Evolutionary conservation across 2,888 invertebrate genomes (phyloP), one percentile per base, ranked within the genome.

Genomic region (Drosophila engyochracea): DNA sequence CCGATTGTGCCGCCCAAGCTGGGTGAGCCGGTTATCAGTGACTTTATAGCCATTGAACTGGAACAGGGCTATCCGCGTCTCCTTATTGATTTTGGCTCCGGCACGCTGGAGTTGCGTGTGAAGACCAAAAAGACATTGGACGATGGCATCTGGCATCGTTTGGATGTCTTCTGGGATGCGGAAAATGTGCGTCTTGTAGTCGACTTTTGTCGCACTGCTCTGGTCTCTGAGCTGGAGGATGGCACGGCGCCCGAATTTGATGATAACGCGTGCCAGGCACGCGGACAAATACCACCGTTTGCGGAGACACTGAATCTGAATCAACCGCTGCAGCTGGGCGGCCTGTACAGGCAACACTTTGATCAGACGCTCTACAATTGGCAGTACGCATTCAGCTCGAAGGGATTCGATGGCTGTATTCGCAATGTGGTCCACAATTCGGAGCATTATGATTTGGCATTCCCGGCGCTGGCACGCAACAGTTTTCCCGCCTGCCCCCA

Each of bases 101-200:
- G 99, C 31, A 98, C 98, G 0, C 94, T 97, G 75, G 98, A 97
- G 93, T 94, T 97, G 53, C 95, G 96, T 92, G 97, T 97, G 0
- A 97, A 97, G 94, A 97, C 97, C 0, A 97, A 97, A 90, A 96
- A 96, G 92, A 96, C 96, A 0, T 94, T 99, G 63, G 97, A 98
- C 92, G 99, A 99, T 92, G 99, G 99, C 4, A 97, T 98, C 91
- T 99, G 99, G 99, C 99, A 99, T 93, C 95, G 98, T 44, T 94
- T 99, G 77, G 99, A 99, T 91, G 96, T 99, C 81, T 98, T 98
- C 91, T 98, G 98, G 97, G 97, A 97, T 89, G 97, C 97, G 6
- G 98, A 98, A 95, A 97, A 96, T 88, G 97, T 98, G 0, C 95
- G 97, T 79, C 96, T 99, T 95, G 96, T 98, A 9, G 97, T 99